These are phyloP conservation scores for Fregata magnificens DNA, from an alignment of 2,113 vertebrate genomes.

Conservation along the genomic window DNA sequence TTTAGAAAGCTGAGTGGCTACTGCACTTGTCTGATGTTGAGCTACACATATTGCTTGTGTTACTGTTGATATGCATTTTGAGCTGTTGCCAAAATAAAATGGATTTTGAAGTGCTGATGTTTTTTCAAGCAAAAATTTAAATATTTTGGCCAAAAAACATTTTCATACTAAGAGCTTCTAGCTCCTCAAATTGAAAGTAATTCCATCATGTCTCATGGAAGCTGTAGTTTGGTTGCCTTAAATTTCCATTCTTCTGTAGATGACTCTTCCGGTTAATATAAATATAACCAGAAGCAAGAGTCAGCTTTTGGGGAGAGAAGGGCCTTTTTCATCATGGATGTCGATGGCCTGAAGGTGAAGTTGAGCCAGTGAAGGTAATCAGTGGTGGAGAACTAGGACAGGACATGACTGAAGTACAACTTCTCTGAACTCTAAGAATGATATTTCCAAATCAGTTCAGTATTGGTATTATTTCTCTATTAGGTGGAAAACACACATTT, in stretches of 20 bases:
- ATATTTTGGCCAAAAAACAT: neutral
- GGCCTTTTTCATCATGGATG: neutral
- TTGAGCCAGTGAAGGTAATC: neutral
- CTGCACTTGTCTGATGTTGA: neutral
- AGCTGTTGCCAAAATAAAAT: neutral
- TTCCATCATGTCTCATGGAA: neutral
- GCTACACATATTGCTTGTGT: neutral
- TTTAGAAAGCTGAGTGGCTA: neutral
- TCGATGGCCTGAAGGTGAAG: neutral
- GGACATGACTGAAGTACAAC: neutral
- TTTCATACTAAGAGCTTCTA: neutral
- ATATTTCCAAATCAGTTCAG: neutral
- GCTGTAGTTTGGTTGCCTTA: neutral
- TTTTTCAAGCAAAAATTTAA: neutral
- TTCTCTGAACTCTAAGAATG: neutral
- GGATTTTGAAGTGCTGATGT: neutral
- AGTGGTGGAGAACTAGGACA: neutral
- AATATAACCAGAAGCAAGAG: neutral
- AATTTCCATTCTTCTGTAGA: neutral
- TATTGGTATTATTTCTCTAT: neutral
- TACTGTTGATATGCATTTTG: neutral
- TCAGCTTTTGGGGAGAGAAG: neutral
- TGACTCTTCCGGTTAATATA: neutral
- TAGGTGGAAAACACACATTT: neutral
- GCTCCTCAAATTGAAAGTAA: neutral